phyloP scores from a whole-genome alignment of 2,797 vertebrate genomes.

The Onychomys arenicola region DNA sequence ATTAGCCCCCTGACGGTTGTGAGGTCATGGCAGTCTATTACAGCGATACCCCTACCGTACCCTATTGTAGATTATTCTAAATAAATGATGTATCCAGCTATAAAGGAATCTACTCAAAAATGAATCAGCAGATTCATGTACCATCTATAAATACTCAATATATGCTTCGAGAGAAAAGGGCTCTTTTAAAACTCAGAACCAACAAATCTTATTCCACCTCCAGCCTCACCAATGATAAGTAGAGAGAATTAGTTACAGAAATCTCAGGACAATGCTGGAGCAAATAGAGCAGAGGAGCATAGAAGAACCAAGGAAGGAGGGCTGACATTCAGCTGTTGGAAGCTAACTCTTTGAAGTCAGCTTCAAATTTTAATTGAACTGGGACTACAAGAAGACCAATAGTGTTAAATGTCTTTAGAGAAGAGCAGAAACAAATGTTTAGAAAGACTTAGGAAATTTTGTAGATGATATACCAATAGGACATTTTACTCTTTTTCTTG shows the following conservation, averaged over 20 bases:
- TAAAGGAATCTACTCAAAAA: not conserved
- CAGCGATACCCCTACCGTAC: not conserved
- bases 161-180: not conserved
- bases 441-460: too few relatives aligned
- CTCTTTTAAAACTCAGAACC: not conserved
- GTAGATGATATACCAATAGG: too few relatives aligned
- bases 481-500: too few relatives aligned
- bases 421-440: too few relatives aligned
- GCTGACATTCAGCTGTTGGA: not conserved
- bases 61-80: not conserved
- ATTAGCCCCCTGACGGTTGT: not conserved
- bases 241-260: not conserved
- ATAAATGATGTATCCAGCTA: conserved; percentile 10
- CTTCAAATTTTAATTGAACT: too few relatives aligned
- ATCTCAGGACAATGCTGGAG: not conserved
- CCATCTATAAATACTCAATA: conserved; percentile 17
- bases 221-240: not conserved
- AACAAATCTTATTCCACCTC: not conserved
- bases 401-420: too few relatives aligned
- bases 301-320: not conserved
- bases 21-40: not conserved
- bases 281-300: not conserved
- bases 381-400: too few relatives aligned
- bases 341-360: not conserved
- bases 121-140: not conserved